Evolutionary conservation across 2,888 invertebrate species (phyloP).

Genomic region (Dasypolia templi): DNA sequence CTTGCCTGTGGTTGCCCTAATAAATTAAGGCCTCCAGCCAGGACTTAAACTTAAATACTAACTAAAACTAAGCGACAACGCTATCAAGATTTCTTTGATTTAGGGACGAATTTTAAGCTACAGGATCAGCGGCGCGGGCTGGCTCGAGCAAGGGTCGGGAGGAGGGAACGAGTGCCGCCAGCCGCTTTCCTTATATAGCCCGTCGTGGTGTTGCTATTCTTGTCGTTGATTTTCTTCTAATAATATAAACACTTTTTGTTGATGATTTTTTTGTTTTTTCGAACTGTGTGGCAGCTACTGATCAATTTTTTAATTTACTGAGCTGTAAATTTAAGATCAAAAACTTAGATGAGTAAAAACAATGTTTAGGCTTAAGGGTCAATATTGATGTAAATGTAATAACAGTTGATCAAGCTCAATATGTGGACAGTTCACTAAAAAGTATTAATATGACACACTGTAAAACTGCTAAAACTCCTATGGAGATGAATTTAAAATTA

Average conservation of each 20-base stretch:
- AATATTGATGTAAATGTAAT: not conserved
- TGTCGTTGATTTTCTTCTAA: no score
- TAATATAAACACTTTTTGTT: not conserved
- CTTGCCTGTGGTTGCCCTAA: no score
- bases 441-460: not conserved
- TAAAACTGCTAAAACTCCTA: not conserved
- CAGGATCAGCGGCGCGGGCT: no score
- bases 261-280: not conserved
- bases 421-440: not conserved
- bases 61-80: no score
- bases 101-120: no score
- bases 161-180: no score
- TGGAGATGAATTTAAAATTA: not conserved
- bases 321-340: not conserved
- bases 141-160: no score
- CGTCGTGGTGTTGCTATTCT: no score
- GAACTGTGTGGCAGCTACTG: not conserved
- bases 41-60: no score
- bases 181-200: no score
- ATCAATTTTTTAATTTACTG: not conserved
- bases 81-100: no score
- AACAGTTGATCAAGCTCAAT: not conserved
- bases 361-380: not conserved
- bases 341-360: not conserved
- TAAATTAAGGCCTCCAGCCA: no score